phyloP scores from a whole-genome alignment of 2,797 vertebrate species.

The Gallinago nigripennis region DNA sequence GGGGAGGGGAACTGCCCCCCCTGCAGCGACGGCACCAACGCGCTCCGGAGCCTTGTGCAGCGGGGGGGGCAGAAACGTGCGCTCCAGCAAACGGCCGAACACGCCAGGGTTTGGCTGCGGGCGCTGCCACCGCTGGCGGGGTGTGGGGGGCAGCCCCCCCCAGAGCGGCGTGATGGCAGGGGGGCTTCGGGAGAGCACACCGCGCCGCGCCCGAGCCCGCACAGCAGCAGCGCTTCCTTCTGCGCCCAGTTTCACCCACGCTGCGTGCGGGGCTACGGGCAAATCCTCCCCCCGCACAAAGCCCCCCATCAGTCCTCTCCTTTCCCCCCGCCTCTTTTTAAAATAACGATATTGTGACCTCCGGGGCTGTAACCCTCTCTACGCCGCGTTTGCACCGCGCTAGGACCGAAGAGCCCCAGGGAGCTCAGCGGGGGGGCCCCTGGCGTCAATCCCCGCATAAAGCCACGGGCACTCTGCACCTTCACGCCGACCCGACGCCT shows the following conservation, averaged over 20 bases:
- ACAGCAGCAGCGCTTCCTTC: not conserved
- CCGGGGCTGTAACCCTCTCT: not conserved
- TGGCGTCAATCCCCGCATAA: not conserved
- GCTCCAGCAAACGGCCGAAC: not conserved
- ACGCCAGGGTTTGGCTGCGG: not conserved
- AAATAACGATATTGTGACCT: rapidly evolving
- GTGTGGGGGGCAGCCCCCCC: not conserved
- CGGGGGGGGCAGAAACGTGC: not conserved
- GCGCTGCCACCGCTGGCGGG: not conserved
- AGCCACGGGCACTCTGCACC: not conserved
- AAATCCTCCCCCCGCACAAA: not conserved
- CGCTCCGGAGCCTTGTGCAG: too few relatives aligned
- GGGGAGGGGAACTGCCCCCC: not conserved
- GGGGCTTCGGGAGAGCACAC: not conserved
- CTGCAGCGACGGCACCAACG: too few relatives aligned
- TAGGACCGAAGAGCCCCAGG: not conserved
- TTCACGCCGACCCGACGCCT: not conserved
- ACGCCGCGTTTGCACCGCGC: not conserved
- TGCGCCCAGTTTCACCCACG: not conserved
- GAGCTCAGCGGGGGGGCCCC: not conserved
- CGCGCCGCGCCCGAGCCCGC: not conserved
- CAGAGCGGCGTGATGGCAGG: not conserved
- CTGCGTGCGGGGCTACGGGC: not conserved
- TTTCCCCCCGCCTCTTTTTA: not conserved
- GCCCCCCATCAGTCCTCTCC: not conserved